Conservation (phyloP, 2,888 invertebrate genomes). For the Axea sp. region DNA sequence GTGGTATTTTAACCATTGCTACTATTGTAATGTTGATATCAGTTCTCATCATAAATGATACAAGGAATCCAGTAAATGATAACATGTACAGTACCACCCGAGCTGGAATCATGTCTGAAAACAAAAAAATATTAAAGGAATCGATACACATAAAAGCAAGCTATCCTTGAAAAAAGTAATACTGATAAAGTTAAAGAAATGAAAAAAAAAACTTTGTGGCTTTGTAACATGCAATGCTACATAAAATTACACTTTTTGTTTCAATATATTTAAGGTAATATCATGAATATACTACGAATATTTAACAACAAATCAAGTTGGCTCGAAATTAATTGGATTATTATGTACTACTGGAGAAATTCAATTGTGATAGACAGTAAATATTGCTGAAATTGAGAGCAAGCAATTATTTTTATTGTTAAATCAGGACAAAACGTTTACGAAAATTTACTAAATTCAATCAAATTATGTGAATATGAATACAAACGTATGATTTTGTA, state of each 20-base stretch:
- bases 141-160: constrained; percentile 1
- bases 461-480: too few species aligned
- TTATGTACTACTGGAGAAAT: too few species aligned
- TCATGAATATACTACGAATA: too few species aligned
- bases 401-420: too few species aligned
- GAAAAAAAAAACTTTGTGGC: constrained; percentile 11
- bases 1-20: constrained; percentile 82
- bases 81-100: constrained; percentile 85
- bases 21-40: constrained; percentile 87
- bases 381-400: too few species aligned
- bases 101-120: constrained; percentile 83
- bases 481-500: too few species aligned
- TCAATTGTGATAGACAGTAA: too few species aligned
- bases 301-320: too few species aligned
- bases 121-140: constrained; percentile 1
- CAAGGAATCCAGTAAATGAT: constrained; percentile 86
- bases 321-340: too few species aligned
- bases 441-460: too few species aligned
- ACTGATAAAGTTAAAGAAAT: constrained; percentile 11
- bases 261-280: too few species aligned
- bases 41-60: constrained; percentile 88
- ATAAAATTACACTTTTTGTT: not conserved
- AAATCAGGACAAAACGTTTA: too few species aligned
- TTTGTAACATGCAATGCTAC: constrained; percentile 8
- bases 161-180: constrained; percentile 14